Evolutionary conservation across 2,113 vertebrate species (phyloP).

Genomic region (Caranx melampygus): DNA sequence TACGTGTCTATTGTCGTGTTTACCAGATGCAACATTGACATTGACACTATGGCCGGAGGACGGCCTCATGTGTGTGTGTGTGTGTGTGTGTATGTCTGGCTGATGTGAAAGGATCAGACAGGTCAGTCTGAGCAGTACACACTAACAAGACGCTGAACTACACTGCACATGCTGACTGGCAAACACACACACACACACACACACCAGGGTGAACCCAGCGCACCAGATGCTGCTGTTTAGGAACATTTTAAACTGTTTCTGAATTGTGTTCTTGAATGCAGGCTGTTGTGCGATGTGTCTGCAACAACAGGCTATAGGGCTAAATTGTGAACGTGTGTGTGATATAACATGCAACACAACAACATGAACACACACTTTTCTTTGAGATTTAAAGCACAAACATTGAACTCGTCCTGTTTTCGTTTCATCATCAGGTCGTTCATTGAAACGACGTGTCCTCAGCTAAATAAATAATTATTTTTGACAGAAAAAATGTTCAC

Average conservation of each 20-base stretch:
- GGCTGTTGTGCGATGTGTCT: neutral
- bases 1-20: conserved; percentile 61
- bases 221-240: too few species aligned
- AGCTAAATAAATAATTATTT: too few species aligned
- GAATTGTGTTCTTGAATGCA: neutral
- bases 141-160: conserved; percentile 56
- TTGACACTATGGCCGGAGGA: conserved; percentile 72
- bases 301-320: too few species aligned
- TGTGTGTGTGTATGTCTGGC: conserved; percentile 30
- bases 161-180: conserved; percentile 36
- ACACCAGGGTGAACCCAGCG: neutral
- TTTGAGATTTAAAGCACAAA: too few species aligned
- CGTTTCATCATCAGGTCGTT: too few species aligned
- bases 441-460: too few species aligned
- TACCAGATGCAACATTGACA: conserved; percentile 70
- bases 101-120: conserved; percentile 73
- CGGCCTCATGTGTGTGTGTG: conserved; percentile 26
- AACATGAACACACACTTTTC: too few species aligned
- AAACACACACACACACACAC: conserved; percentile 30
- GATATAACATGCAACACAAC: too few species aligned
- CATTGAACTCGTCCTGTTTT: too few species aligned
- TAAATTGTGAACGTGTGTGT: too few species aligned
- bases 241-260: neutral
- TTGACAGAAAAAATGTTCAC: too few species aligned
- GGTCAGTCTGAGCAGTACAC: conserved; percentile 54